A percentile compares a stretch with the other conserved stretches of the same genome.
phyloP scores from a whole-genome alignment of 2,797 vertebrate species.

The Adelosebastes latens region DNA sequence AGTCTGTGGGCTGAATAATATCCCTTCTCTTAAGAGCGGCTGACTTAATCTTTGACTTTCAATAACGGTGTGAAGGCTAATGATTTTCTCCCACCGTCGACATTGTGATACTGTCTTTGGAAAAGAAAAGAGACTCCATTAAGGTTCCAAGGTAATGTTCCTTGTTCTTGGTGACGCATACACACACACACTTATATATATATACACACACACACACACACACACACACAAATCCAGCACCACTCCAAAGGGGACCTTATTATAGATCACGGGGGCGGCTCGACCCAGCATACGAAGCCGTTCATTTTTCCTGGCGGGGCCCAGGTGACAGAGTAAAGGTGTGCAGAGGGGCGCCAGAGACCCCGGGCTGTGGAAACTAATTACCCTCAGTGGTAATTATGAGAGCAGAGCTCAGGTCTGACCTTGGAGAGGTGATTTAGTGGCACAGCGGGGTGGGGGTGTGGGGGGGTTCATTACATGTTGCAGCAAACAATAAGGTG shows the following conservation, averaged over 20 bases:
- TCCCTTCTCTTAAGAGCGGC: conserved; percentile 67
- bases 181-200: not conserved
- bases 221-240: conserved; percentile 19
- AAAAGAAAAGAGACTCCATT: conserved; percentile 69
- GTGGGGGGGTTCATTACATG: not conserved
- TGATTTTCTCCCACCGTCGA: conserved; percentile 65
- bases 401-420: conserved; percentile 63
- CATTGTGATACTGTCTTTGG: conserved; percentile 64
- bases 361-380: conserved; percentile 79
- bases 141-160: conserved; percentile 66
- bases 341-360: conserved; percentile 66
- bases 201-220: not conserved
- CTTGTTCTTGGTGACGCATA: conserved; percentile 39
- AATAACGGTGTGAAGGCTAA: conserved; percentile 80
- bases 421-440: conserved; percentile 76
- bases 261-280: conserved; percentile 58
- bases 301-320: conserved; percentile 64
- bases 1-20: conserved; percentile 65
- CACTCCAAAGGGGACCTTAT: conserved; percentile 65
- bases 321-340: conserved; percentile 77
- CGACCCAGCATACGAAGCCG: conserved; percentile 29
- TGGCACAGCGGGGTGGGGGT: not conserved
- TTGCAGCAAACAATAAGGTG: conserved; percentile 3
- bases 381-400: conserved; percentile 84
- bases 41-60: conserved; percentile 82